A percentile compares a stretch with the other conserved stretches of the same genome.
phyloP scores from a whole-genome alignment of 2,888 invertebrate species.

The Hypsopygia costalis region DNA sequence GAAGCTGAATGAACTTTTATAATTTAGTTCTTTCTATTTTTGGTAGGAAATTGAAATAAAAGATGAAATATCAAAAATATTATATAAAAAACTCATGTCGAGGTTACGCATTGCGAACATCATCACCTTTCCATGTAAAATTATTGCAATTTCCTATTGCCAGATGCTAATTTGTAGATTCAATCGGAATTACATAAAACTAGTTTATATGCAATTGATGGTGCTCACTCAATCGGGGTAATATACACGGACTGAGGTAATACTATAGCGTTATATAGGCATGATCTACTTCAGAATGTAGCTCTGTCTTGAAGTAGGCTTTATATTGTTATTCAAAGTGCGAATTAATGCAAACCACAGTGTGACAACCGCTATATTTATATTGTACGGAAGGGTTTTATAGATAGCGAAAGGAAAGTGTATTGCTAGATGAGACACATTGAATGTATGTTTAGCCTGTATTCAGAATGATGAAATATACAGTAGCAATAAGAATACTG shows the following conservation, averaged over 20 bases:
- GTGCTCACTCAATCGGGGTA: constrained; percentile 3
- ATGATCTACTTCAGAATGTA: constrained; percentile 6
- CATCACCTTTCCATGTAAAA: constrained; percentile 26
- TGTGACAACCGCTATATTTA: constrained; percentile 12
- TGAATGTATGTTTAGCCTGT: constrained; percentile 1
- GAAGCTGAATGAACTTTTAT: no score
- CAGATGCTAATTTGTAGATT: constrained; percentile 14
- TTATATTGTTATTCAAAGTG: constrained; percentile 5
- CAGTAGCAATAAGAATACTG: constrained; percentile 3
- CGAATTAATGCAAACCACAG: constrained; percentile 5
- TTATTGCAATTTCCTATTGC: constrained; percentile 10
- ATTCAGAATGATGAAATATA: constrained; percentile 10
- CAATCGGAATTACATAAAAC: constrained; percentile 18
- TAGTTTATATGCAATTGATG: constrained; percentile 19
- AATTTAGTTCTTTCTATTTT: no score
- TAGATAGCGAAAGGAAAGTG: constrained; percentile 21
- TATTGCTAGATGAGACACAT: background rate
- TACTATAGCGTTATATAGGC: background rate
- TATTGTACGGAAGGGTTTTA: constrained; percentile 15
- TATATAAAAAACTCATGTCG: no score
- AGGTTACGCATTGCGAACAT: background rate
- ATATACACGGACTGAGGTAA: background rate
- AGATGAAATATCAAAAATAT: no score
- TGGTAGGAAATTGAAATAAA: no score
- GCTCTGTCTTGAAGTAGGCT: background rate